Percentiles rank a stretch among this genome's conserved stretches.
Evolutionary conservation across 2,113 vertebrate species (phyloP).

Genomic region (Dicentrarchus labrax): DNA sequence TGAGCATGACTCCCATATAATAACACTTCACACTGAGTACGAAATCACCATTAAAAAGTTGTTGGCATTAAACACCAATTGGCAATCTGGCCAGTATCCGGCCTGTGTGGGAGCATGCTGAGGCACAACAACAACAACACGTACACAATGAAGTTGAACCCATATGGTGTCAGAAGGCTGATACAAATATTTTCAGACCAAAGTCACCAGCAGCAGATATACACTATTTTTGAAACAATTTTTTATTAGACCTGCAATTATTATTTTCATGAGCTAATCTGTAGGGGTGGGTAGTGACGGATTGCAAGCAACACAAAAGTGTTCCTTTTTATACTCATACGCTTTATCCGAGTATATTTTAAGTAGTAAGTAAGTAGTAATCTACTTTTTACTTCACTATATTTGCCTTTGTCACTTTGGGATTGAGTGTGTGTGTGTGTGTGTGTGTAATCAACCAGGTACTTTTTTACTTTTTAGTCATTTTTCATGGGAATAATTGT

Average conservation of each 20-base stretch:
- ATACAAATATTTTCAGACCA: slow-evolving; percentile 25
- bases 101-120: slow-evolving; percentile 53
- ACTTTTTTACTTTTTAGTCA: too few species aligned
- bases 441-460: too few species aligned
- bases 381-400: too few species aligned
- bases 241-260: not conserved
- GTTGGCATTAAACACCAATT: slow-evolving; percentile 56
- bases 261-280: not conserved
- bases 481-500: too few species aligned
- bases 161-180: slow-evolving; percentile 44
- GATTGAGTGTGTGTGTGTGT: too few species aligned
- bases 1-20: not conserved
- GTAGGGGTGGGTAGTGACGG: too few species aligned
- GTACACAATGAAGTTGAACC: slow-evolving; percentile 49
- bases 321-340: too few species aligned
- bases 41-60: slow-evolving; percentile 41
- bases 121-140: slow-evolving; percentile 56
- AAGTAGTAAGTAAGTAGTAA: too few species aligned
- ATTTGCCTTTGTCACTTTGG: too few species aligned
- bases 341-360: too few species aligned
- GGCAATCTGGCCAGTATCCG: slow-evolving; percentile 44
- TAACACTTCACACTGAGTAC: slow-evolving; percentile 38
- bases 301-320: too few species aligned
- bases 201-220: slow-evolving; percentile 25
- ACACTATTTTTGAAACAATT: not conserved